Conservation (phyloP, 2,797 vertebrate genomes). For the Thalassophryne amazonica region DNA sequence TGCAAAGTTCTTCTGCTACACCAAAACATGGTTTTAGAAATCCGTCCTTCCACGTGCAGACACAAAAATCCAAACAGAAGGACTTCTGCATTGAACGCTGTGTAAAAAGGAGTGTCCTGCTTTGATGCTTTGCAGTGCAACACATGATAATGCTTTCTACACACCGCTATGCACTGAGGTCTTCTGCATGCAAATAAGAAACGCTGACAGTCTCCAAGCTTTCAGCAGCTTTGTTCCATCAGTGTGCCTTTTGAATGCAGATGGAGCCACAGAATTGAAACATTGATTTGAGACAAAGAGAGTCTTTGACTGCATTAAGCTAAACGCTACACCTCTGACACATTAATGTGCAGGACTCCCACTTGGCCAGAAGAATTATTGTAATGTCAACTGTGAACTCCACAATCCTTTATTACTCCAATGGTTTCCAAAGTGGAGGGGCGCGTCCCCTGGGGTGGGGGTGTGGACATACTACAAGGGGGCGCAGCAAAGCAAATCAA, state of each 20-base stretch:
- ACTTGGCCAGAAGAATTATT: neutral
- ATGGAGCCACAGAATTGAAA: slow-evolving; percentile 11
- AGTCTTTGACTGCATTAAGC: slow-evolving; percentile 1
- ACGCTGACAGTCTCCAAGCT: slow-evolving; percentile 4
- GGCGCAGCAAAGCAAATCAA: too few species aligned
- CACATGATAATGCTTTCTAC: slow-evolving; percentile 10
- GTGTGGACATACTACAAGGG: too few species aligned
- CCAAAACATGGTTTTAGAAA: neutral
- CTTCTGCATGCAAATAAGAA: slow-evolving; percentile 17
- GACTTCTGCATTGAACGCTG: too few species aligned
- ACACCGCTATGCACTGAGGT: slow-evolving; percentile 6
- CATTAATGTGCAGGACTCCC: neutral
- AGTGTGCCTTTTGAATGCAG: slow-evolving; percentile 8
- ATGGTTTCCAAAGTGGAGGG: too few species aligned
- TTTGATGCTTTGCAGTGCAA: slow-evolving; percentile 17
- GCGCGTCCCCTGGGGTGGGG: too few species aligned
- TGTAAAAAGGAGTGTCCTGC: neutral
- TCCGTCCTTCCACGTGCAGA: slow-evolving; percentile 20
- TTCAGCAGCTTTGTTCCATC: slow-evolving; percentile 29
- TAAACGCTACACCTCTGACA: neutral
- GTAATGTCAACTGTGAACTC: neutral
- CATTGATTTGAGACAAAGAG: neutral
- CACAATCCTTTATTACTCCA: too few species aligned
- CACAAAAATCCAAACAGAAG: too few species aligned
- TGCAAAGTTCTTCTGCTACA: slow-evolving; percentile 1